Evolutionary conservation across 2,113 vertebrate species (phyloP).

Genomic region (Upupa epops): DNA sequence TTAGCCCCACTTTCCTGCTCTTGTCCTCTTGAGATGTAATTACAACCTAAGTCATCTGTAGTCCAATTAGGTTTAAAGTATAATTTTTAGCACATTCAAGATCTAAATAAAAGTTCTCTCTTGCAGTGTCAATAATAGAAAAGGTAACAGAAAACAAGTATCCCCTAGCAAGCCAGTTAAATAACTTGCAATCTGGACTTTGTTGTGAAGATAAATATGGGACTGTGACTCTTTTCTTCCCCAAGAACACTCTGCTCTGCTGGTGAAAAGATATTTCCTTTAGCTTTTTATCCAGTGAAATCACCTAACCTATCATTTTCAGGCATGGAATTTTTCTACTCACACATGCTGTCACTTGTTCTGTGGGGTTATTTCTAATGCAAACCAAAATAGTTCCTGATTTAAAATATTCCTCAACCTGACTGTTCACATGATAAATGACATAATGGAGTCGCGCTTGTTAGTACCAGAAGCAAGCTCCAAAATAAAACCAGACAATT

Average conservation of each 20-base stretch:
- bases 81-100: slow-evolving; percentile 36
- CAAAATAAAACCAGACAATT: slow-evolving; percentile 59
- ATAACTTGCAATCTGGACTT: slow-evolving; percentile 31
- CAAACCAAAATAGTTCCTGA: slow-evolving; percentile 55
- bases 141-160: not conserved
- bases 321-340: slow-evolving; percentile 42
- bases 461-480: slow-evolving; percentile 55
- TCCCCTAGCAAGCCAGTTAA: slow-evolving; percentile 24
- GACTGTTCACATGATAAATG: slow-evolving; percentile 64
- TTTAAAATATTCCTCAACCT: slow-evolving; percentile 61
- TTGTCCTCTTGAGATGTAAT: not conserved
- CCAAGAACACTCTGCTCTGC: not conserved
- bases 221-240: not conserved
- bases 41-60: not conserved
- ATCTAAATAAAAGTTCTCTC: not conserved
- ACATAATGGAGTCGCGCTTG: slow-evolving; percentile 42
- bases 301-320: slow-evolving; percentile 33
- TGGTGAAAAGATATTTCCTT: not conserved
- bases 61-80: not conserved
- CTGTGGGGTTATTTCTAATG: slow-evolving; percentile 51
- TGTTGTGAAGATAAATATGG: not conserved
- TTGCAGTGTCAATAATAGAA: not conserved
- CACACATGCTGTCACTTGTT: slow-evolving; percentile 42
- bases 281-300: not conserved
- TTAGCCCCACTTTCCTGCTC: not conserved